phyloP scores from a whole-genome alignment of 1,140 invertebrate genomes.

The Copidosoma floridanum region DNA sequence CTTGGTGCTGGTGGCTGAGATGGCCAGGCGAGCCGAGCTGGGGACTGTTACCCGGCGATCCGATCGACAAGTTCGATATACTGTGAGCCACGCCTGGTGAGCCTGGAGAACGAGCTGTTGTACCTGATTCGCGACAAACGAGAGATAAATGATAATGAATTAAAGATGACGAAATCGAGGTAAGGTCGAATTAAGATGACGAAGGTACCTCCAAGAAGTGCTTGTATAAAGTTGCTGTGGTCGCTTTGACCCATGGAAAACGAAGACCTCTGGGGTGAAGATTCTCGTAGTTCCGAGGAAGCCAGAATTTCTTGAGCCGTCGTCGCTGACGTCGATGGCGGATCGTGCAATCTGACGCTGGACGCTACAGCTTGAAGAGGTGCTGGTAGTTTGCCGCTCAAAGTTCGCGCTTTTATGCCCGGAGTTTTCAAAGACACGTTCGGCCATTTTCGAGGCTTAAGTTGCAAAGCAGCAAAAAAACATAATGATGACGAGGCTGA shows the following conservation, averaged over 20 bases:
- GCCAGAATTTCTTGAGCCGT: conserved; percentile 34
- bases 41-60: conserved; percentile 51
- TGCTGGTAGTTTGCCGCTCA: conserved; percentile 55
- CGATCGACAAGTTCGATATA: conserved; percentile 47
- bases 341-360: conserved; percentile 50
- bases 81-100: conserved; percentile 48
- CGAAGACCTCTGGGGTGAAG: conserved; percentile 46
- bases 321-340: conserved; percentile 36
- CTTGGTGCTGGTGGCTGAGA: conserved; percentile 45
- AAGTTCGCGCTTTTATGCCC: conserved; percentile 77
- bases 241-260: conserved; percentile 45
- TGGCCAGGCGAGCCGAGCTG: conserved; percentile 50
- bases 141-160: too few relatives aligned
- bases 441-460: conserved; percentile 80
- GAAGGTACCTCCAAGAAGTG: conserved; percentile 48
- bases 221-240: conserved; percentile 52
- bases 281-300: conserved; percentile 48
- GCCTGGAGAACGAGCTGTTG: conserved; percentile 41
- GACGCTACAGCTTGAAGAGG: conserved; percentile 54
- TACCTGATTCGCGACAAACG: conserved; percentile 31
- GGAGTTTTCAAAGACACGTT: conserved; percentile 85
- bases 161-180: too few relatives aligned
- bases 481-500: too few relatives aligned
- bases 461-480: conserved; percentile 24
- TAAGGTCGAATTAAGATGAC: too few relatives aligned